Evolutionary conservation across 2,888 invertebrate genomes (phyloP).

Genomic region (Tetanocera ferruginea): DNA sequence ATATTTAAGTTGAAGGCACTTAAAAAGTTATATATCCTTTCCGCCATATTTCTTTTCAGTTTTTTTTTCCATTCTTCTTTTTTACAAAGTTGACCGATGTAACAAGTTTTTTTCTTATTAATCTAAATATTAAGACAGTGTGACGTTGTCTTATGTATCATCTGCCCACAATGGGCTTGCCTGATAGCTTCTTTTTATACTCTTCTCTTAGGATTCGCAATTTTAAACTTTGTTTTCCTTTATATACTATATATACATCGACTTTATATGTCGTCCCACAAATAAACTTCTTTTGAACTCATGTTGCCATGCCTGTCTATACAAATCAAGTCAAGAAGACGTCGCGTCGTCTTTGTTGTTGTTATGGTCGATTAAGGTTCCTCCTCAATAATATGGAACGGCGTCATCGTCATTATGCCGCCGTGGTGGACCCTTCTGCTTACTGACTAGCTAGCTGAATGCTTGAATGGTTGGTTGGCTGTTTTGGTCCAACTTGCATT

Average conservation of each 20-base stretch:
- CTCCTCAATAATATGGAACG: constrained; percentile 22
- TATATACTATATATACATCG: background rate
- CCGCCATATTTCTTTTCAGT: no score
- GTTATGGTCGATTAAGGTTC: constrained; percentile 30
- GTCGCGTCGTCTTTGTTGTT: constrained; percentile 3
- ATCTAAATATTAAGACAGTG: constrained; percentile 20
- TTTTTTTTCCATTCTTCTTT: no score
- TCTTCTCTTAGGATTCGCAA: background rate
- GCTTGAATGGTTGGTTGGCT: constrained; percentile 3
- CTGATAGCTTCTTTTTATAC: background rate
- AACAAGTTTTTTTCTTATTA: background rate
- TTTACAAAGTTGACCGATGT: background rate
- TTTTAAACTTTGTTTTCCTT: constrained; percentile 10
- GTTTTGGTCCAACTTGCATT: background rate
- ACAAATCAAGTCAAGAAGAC: constrained; percentile 24
- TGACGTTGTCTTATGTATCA: background rate
- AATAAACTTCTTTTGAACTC: constrained; percentile 10
- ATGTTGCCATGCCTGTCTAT: constrained; percentile 18
- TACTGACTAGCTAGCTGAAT: background rate
- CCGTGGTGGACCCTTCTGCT: background rate
- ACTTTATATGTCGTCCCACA: constrained; percentile 20
- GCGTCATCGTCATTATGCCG: background rate
- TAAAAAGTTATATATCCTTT: no score
- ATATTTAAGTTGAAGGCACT: no score
- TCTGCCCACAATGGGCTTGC: background rate